Conservation (phyloP, 2,113 vertebrate genomes). For the Panthera tigris region DNA sequence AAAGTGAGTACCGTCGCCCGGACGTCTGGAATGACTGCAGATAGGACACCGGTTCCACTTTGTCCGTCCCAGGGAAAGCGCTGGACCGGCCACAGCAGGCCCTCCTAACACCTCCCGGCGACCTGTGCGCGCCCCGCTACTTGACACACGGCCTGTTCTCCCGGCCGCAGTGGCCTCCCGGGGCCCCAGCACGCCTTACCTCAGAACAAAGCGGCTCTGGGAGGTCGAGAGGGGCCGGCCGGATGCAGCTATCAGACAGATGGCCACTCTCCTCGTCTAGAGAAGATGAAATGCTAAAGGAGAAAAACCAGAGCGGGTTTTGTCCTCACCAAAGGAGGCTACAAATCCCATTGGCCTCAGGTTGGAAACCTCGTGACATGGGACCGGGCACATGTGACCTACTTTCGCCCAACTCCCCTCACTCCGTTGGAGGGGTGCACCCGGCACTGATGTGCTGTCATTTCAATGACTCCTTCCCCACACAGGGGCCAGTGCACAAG, state of each 20-base stretch:
- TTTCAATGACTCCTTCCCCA: slow-evolving; percentile 74
- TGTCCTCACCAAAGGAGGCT: slow-evolving; percentile 78
- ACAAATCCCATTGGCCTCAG: slow-evolving; percentile 88
- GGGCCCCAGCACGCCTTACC: slow-evolving; percentile 83
- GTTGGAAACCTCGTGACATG: slow-evolving; percentile 86
- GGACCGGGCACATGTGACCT: slow-evolving; percentile 87
- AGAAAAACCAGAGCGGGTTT: slow-evolving; percentile 84
- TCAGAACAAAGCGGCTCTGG: slow-evolving; percentile 80
- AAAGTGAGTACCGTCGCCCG: accelerated
- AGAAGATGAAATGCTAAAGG: slow-evolving; percentile 86
- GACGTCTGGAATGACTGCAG: not conserved
- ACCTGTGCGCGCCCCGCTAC: not conserved
- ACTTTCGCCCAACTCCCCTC: slow-evolving; percentile 85
- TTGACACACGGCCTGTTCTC: not conserved
- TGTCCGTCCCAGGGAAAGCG: not conserved
- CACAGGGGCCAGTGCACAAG: slow-evolving; percentile 81
- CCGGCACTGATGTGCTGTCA: slow-evolving; percentile 76
- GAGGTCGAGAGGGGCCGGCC: slow-evolving; percentile 73
- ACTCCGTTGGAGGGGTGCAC: slow-evolving; percentile 82
- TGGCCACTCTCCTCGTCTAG: slow-evolving; percentile 85
- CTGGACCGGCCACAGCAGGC: accelerated
- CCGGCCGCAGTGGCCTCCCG: not conserved
- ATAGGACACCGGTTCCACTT: not conserved
- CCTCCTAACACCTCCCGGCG: not conserved
- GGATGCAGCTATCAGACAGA: slow-evolving; percentile 82